These are phyloP conservation scores for Platynereis dumerilii DNA, from an alignment of 2,888 invertebrate genomes.

Conservation along the genomic window DNA sequence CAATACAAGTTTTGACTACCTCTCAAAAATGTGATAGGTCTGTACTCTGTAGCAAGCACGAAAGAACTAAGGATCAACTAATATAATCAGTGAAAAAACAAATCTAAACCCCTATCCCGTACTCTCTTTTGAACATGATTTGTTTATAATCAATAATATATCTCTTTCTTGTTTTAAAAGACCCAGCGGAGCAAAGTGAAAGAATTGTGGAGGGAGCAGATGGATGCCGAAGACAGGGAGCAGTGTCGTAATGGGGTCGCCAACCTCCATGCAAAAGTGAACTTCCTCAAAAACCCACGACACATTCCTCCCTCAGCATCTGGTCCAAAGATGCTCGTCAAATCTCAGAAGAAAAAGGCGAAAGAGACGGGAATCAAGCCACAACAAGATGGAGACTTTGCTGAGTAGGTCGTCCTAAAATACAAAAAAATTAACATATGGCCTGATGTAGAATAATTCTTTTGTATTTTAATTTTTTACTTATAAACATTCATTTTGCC, in stretches of 20 bases:
- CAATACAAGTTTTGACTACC: too few species aligned
- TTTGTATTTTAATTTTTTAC: background rate
- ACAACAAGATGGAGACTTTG: constrained; percentile 35
- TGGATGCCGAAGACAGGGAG: constrained; percentile 52
- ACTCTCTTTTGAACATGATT: too few species aligned
- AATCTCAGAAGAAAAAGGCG: constrained; percentile 42
- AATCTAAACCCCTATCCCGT: too few species aligned
- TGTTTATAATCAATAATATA: too few species aligned
- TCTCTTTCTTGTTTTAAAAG: too few species aligned
- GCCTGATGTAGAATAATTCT: background rate
- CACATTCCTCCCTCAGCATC: constrained; percentile 47
- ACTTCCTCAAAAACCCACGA: constrained; percentile 57
- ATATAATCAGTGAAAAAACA: too few species aligned
- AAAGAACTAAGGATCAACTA: too few species aligned
- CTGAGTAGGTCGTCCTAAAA: too few species aligned
- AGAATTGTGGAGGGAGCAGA: constrained; percentile 54
- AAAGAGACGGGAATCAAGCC: constrained; percentile 51
- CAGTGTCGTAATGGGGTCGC: constrained; percentile 48
- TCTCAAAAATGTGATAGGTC: too few species aligned
- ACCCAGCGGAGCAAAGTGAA: background rate
- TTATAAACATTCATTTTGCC: too few species aligned
- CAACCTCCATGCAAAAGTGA: constrained; percentile 51
- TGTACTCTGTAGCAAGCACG: too few species aligned
- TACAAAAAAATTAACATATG: background rate
- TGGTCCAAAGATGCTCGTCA: constrained; percentile 46